Base-by-base conservation (phyloP, 2,888 invertebrate species). In the Scelioninae gen. 1 region DNA sequence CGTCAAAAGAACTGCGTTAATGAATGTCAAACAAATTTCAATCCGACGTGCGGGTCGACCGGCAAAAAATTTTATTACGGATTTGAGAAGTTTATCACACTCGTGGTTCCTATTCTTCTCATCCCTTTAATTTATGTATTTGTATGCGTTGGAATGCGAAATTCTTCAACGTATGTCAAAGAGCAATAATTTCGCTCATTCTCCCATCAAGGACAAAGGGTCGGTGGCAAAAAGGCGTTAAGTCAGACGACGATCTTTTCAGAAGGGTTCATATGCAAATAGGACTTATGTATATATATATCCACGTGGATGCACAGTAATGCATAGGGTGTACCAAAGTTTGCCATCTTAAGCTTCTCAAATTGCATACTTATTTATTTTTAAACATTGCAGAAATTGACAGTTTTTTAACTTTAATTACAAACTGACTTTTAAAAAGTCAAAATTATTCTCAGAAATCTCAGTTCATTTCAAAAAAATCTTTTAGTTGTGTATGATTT, bases 241-340 rank as follows among this genome's bases (percentile, higher is more conserved):
- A 91, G 91, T 91, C 90, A 88, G 87, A 89, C 88, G 49, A 86
- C 86, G 88, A 89, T 87, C 90, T 89, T 82, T 85, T 82, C 86
- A 78, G 86, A 88, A 87, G 89, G 91, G 89, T 90, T 89, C 86
- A 89, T 89, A 91, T 91, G 91, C 86, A 91, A 91, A 91, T 91
- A 29, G 0, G 43, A 16, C 47, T 66, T 62, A 58, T 68, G 55
- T 68, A 32, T 68, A 75, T 40, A 32, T 55, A 58, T 29, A 60
- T 78, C 68, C 78, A 83, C 82, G 78, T 83, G 78, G 71, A 75
- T 69, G 75, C 58, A 58, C 47, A 43, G 23, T 43, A 15, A 65
- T 79, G 45, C 65, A 71, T 23, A 71, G 76, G 76, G 76, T 71
- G 71, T 71, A 51, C 53, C 8, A 40, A 78, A 40, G 0, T n/a